Evolutionary conservation across 2,797 vertebrate genomes (phyloP), one percentile per base, ranked within the genome.

Genomic region (Enteromius paludinosus): DNA sequence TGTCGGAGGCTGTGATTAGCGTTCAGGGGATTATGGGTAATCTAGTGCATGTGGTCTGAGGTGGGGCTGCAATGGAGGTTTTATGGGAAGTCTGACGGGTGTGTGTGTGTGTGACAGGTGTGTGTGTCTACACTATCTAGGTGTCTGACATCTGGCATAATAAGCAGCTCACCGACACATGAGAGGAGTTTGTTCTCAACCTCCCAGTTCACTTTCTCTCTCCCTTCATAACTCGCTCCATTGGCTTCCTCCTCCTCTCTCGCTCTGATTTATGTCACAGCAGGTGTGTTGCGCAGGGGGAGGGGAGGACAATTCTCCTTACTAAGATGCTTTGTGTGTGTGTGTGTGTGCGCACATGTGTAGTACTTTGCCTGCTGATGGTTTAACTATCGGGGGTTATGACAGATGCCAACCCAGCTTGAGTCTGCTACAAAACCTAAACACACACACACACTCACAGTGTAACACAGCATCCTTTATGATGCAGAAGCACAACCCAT

Each of bases 211-310:
- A 81, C 75, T 56, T 79, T 43, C 79, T 81, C 52, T 83, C 75
- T 78, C 66, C 12, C 74, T 78, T 64, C 77, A 54, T 78, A 64
- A 79, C 76, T 72, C 20, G 61, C 59, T 54, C 69, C 47, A 52
- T 78, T 66, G 78, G 78, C 54, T 80, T 79, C 30, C 35, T 73
- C 61, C 35, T 79, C 4, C 47, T 62, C 47, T 75, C 61, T 71
- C 17, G 43, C 71, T 74, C 81, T 88, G 89, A 90, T 89, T 88
- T 89, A 88, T 87, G 83, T 76, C 82, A 87, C 79, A 87, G 85
- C 87, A 83, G 85, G 82, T 88, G 86, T 82, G 79, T 56, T 84
- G 78, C 64, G 82, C 56, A 59, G 68, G 56, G 70, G 84, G 75
- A 52, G 73, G 77, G 76, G 81, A 52, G 62, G 85, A 77, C 66